Evolutionary conservation across 2,113 vertebrate species (phyloP).

Genomic region (Peromyscus californicus): DNA sequence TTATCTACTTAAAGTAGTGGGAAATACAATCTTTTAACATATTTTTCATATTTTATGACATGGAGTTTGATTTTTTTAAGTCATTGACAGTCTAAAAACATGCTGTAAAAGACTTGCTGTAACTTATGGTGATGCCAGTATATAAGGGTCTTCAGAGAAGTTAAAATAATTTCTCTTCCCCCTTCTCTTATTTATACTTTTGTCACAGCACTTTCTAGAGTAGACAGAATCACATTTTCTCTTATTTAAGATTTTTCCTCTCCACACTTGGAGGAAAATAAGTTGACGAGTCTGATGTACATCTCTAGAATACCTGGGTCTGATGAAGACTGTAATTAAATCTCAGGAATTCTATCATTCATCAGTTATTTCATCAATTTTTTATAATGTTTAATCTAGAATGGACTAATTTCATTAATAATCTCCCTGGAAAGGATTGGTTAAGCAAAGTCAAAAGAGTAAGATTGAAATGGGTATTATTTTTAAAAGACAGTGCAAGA

Average conservation of each 20-base stretch:
- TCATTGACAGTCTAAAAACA: conserved; percentile 11
- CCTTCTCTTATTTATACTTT: neutral
- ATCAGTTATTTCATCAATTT: neutral
- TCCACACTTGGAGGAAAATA: neutral
- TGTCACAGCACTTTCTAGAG: neutral
- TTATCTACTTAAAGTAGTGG: conserved; percentile 14
- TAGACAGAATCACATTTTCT: neutral
- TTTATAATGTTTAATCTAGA: neutral
- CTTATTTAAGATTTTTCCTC: neutral
- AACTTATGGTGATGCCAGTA: neutral
- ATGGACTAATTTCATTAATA: neutral
- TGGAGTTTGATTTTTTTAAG: neutral
- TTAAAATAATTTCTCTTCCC: neutral
- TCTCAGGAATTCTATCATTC: conserved; percentile 5
- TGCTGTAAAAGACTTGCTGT: neutral
- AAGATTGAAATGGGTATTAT: neutral
- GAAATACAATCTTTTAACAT: neutral
- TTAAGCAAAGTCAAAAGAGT: neutral
- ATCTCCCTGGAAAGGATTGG: conserved; percentile 26
- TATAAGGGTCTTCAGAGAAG: neutral
- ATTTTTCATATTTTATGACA: neutral
- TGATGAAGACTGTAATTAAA: neutral
- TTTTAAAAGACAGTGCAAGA: neutral
- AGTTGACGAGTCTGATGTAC: neutral
- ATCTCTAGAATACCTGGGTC: neutral